Evolutionary conservation across 2,888 invertebrate genomes (phyloP), one percentile per base, ranked within the genome.

Genomic region (Cylindroiulus punctatus): DNA sequence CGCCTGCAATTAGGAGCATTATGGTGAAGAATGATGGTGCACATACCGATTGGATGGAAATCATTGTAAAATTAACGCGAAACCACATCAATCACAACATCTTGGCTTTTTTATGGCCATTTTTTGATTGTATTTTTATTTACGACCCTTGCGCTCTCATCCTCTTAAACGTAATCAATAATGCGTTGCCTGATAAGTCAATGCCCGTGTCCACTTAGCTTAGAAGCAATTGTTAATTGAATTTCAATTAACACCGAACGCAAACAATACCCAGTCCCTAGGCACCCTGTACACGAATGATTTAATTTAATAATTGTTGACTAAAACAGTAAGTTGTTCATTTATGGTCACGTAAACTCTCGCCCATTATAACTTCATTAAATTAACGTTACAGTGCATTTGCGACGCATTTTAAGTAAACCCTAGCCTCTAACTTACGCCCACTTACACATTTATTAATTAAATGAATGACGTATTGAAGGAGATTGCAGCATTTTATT

Each of bases 1-100:
- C 76, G 76, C 76, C 76, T 76, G 76, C 76, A 76, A 76, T 76
- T 76, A 76, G 76, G 17, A 76, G 30, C 76, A 76, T 76, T 76
- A 76, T 76, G 76, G 76, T 30, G 76, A 76, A 76, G 76, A 26
- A 30, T 76, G 30, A 76, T 76, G 76, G 76, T 76, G 76, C 76
- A 76, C 76, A 76, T 32, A 76, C 76, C 76, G 76, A 30, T 26
- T 76, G 30, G 76, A 76, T 76, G 76, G 30, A 76, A 76, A 76
- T 76, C 76, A 76, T 76, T 76, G 76, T 76, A 76, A 76, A 76
- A 76, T 76, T 76, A 76, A 76, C 76, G 76, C 30, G 30, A 76
- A 76, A 76, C 76, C 76, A 76, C 76, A 76, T 76, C 76, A 76
- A 76, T 76, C 76, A 76, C 76, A 76, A 76, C 76, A 76, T 76